These are phyloP conservation scores for Otolemur crassicaudatus DNA, from an alignment of 2,797 vertebrate genomes.

Conservation along the genomic window DNA sequence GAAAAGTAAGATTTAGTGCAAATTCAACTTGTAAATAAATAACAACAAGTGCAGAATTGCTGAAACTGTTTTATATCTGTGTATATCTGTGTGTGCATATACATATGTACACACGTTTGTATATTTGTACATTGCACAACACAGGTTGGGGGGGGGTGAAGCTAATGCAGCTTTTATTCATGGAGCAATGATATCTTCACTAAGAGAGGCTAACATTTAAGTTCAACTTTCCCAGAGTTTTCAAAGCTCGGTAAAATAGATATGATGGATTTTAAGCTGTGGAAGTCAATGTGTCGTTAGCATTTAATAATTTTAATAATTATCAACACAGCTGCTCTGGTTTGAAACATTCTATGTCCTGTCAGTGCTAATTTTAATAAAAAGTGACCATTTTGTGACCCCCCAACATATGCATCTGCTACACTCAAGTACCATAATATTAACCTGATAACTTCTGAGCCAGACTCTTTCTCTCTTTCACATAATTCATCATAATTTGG, in stretches of 20 bases:
- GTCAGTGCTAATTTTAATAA: constrained; percentile 42
- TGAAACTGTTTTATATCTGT: not conserved
- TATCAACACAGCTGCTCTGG: constrained; percentile 1
- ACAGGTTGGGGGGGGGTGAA: not conserved
- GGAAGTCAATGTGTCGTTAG: not conserved
- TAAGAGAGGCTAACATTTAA: not conserved
- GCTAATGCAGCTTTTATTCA: not conserved
- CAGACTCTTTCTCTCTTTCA: constrained; percentile 37
- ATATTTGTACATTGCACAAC: not conserved
- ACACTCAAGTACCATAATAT: not conserved
- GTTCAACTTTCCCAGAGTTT: not conserved
- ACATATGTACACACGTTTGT: not conserved
- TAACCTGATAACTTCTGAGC: constrained; percentile 1
- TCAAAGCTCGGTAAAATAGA: not conserved
- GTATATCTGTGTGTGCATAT: not conserved
- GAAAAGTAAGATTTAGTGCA: not conserved
- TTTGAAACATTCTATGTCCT: constrained; percentile 20
- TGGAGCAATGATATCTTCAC: not conserved
- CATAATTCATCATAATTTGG: constrained; percentile 74
- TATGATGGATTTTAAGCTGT: not conserved
- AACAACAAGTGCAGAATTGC: not conserved
- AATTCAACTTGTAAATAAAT: not conserved
- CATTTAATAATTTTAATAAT: constrained; percentile 53
- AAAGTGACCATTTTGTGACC: constrained; percentile 30
- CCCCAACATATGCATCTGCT: constrained; percentile 11